Base-by-base conservation (phyloP, 53 echinoderm and acorn worm genomes). In the Holothuria scabra region DNA sequence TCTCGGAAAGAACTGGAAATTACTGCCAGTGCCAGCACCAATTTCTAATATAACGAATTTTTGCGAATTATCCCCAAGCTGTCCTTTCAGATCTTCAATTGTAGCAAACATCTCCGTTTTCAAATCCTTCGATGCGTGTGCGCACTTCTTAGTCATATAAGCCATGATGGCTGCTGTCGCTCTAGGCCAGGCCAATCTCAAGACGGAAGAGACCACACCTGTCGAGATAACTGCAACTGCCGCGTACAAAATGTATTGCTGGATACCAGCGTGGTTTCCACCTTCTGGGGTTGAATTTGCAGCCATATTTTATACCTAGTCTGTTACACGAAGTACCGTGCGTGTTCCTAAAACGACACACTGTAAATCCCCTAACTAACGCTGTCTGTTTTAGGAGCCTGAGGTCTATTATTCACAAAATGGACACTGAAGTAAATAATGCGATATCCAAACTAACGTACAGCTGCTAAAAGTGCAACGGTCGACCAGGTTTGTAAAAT, bases 81-180 rank as follows among this genome's bases (percentile, higher is more conserved):
- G 69, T 11, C 20, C 1, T 41, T 69, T 34, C 8, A 69, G 44
- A 52, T 52, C 52, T 16, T 52, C 52, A 52, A 52, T 16, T 13
- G 34, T 22, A n/a, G 35, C 69, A 69, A 69, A 69, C 38, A 69
- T 22, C 21, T 69, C 69, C 20, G 34, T 30, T 69, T 69, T 69
- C 69, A 69, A 16, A 29, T 69, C 69, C 69, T 69, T 41, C 21
- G 69, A 41, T 18, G 69, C 69, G 21, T 32, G 38, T 4, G 69
- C 32, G 41, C 69, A 69, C 69, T 69, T 69, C 31, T 69, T 69
- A 5, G 69, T 37, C 69, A 69, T 8, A 41, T 69, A 69, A 5
- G 44, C 69, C 69, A 37, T 69, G 16, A 69, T 34, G 21, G 69
- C 69, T 69, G 69, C 69, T 7, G 10, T 69, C 34, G 18, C 44